phyloP scores from a whole-genome alignment of 1,140 invertebrate species.

The Parapsyche elsis region DNA sequence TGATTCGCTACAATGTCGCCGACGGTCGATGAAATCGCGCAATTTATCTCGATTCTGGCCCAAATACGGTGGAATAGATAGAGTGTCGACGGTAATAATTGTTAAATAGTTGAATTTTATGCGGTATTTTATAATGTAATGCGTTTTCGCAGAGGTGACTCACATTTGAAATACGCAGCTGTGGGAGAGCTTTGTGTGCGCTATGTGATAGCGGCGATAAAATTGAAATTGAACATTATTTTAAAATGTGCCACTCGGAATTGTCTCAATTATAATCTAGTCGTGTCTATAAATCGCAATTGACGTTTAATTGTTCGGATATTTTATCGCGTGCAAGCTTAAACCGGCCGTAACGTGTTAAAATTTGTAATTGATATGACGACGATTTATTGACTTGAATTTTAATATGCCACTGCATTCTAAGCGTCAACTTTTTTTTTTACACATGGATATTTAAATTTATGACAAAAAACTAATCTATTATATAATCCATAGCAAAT shows the following conservation, averaged over 20 bases:
- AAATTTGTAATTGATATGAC: too few relatives aligned
- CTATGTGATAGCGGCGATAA: not conserved
- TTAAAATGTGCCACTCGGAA: not conserved
- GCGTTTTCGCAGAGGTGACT: not conserved
- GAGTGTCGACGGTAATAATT: too few relatives aligned
- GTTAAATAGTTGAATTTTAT: too few relatives aligned
- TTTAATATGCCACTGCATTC: too few relatives aligned
- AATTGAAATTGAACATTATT: not conserved
- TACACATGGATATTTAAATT: too few relatives aligned
- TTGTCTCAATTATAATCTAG: slow-evolving; percentile 22
- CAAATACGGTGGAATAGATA: not conserved
- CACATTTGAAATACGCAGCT: slow-evolving; percentile 16
- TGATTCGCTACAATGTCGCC: not conserved
- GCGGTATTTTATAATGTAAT: too few relatives aligned
- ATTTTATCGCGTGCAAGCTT: not conserved
- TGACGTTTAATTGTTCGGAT: slow-evolving; percentile 6
- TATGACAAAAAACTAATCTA: too few relatives aligned
- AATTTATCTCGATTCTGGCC: not conserved
- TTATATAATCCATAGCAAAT: too few relatives aligned
- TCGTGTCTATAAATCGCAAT: slow-evolving; percentile 1
- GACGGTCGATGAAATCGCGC: not conserved
- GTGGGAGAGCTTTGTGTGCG: too few relatives aligned
- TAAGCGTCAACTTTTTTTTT: too few relatives aligned
- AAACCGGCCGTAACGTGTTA: not conserved
- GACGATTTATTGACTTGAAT: too few relatives aligned